Percentiles rank a stretch among this genome's conserved stretches.
Conservation (phyloP, 2,797 vertebrate species). For the Thunnus albacares region DNA sequence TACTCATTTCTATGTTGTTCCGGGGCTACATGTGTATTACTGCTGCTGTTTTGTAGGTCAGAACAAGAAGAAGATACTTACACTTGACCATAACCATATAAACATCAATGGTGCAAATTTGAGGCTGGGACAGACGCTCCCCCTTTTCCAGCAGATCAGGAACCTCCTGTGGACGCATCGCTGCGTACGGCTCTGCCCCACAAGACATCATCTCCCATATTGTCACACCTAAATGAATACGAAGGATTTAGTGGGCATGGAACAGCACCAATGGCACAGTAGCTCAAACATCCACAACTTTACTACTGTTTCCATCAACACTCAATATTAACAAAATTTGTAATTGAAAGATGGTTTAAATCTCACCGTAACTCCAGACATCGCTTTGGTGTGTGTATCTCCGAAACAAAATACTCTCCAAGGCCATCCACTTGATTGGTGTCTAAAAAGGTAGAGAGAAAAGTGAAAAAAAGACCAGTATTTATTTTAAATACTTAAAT, state of each 20-base stretch:
- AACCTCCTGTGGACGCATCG: conserved; percentile 90
- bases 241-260: conserved; percentile 21
- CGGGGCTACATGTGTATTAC: neutral
- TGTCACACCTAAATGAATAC: conserved; percentile 89
- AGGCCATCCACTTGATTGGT: conserved; percentile 96
- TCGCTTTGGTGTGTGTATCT: conserved; percentile 98
- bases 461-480: neutral
- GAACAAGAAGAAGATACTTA: conserved; percentile 79
- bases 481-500: too few relatives aligned
- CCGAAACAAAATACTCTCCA: conserved; percentile 96
- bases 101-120: conserved; percentile 98
- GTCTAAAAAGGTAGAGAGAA: conserved; percentile 80
- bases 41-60: neutral
- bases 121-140: conserved; percentile 93
- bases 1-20: neutral
- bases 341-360: neutral
- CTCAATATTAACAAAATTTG: neutral
- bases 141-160: conserved; percentile 96
- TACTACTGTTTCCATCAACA: neutral
- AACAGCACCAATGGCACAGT: neutral
- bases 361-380: conserved; percentile 97
- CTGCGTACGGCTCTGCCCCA: conserved; percentile 92
- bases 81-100: conserved; percentile 99
- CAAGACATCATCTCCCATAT: conserved; percentile 99
- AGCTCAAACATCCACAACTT: neutral